These are phyloP conservation scores for Urechis unicinctus DNA, from an alignment of 2,888 invertebrate species.

Conservation along the genomic window DNA sequence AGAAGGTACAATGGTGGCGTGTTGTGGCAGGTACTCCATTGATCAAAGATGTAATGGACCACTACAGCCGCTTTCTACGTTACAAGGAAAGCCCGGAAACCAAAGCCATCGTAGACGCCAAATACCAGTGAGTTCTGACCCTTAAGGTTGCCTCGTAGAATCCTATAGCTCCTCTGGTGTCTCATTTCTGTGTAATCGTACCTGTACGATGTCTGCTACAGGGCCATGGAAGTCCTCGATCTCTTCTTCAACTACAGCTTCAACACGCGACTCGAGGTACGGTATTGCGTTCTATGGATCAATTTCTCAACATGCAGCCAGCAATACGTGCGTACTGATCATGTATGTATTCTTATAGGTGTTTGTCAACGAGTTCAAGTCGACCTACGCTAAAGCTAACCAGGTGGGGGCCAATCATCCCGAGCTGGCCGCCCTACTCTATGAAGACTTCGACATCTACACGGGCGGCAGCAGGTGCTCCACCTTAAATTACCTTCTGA, in stretches of 20 bases:
- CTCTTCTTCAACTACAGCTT: constrained; percentile 47
- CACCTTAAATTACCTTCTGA: no score
- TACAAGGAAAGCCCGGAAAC: constrained; percentile 39
- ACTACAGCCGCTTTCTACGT: constrained; percentile 30
- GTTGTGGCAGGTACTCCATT: not conserved
- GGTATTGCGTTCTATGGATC: no score
- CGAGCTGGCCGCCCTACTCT: constrained; percentile 33
- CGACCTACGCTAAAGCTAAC: constrained; percentile 27
- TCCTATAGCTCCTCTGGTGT: no score
- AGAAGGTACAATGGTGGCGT: not conserved
- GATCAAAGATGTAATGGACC: constrained; percentile 27
- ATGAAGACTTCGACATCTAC: constrained; percentile 24
- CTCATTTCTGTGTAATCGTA: not conserved
- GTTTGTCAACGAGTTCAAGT: constrained; percentile 42
- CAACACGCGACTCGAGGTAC: constrained; percentile 41
- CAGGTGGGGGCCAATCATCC: constrained; percentile 22
- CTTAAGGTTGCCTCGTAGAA: not conserved
- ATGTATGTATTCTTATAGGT: constrained; percentile 23
- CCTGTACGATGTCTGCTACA: constrained; percentile 9
- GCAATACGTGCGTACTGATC: no score
- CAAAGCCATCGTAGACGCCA: constrained; percentile 43
- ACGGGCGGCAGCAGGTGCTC: no score
- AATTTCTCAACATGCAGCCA: no score
- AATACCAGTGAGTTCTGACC: constrained; percentile 34
- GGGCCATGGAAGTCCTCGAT: constrained; percentile 42